These are phyloP conservation scores for Torymus tubicola DNA, from an alignment of 2,888 invertebrate genomes.

Conservation along the genomic window DNA sequence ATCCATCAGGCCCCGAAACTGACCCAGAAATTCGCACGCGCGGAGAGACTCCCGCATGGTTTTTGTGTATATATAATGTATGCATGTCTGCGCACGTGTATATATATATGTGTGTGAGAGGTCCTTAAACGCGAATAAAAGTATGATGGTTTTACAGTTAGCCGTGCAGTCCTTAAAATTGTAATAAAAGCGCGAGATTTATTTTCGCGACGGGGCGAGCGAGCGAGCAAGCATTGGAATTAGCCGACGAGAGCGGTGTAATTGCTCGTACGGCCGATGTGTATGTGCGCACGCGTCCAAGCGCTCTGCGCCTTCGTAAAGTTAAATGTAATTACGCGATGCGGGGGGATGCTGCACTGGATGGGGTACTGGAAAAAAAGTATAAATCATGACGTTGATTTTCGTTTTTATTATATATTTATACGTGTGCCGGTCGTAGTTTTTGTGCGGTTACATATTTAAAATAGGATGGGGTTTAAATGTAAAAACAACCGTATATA, in stretches of 20 bases:
- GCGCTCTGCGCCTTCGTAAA: too few species aligned
- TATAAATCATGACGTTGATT: too few species aligned
- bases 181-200: slow-evolving; percentile 34
- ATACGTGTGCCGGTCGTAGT: too few species aligned
- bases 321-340: too few species aligned
- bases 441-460: too few species aligned
- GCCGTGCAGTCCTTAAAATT: slow-evolving; percentile 25
- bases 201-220: slow-evolving; percentile 6
- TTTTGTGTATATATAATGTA: slow-evolving; percentile 5
- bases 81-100: background rate
- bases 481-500: too few species aligned
- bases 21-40: slow-evolving; percentile 53
- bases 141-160: slow-evolving; percentile 44
- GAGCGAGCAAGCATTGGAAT: background rate
- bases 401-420: too few species aligned
- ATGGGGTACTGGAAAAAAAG: too few species aligned
- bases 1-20: slow-evolving; percentile 54
- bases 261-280: background rate
- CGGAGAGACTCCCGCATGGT: slow-evolving; percentile 48
- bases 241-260: background rate
- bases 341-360: too few species aligned
- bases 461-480: too few species aligned
- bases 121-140: slow-evolving; percentile 43
- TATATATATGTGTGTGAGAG: background rate
- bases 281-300: background rate